phyloP scores from a whole-genome alignment of 1,140 invertebrate species.

The Zaprionus africanus region DNA sequence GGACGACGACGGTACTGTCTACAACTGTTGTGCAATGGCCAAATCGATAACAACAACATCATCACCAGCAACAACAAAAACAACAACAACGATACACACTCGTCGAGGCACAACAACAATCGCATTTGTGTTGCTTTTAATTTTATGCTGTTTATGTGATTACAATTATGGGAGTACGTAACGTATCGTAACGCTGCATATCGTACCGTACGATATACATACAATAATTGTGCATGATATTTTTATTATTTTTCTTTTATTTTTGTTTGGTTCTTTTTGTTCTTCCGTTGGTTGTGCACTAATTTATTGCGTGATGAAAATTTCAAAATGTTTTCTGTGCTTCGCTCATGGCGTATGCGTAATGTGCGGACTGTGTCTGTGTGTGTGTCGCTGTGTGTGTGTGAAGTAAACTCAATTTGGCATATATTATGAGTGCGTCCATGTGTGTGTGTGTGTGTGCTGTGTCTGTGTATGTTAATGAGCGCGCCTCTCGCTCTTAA shows the following conservation, averaged over 20 bases:
- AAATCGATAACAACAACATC: slow-evolving; percentile 57
- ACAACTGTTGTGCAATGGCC: slow-evolving; percentile 73
- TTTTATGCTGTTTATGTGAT: slow-evolving; percentile 77
- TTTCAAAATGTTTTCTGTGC: background rate
- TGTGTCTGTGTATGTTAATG: slow-evolving; percentile 29
- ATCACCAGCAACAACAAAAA: slow-evolving; percentile 25
- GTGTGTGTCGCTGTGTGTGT: slow-evolving; percentile 3
- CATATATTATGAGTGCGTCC: slow-evolving; percentile 14
- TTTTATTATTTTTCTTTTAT: slow-evolving; percentile 18
- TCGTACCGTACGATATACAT: slow-evolving; percentile 5
- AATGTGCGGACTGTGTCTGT: slow-evolving; percentile 10
- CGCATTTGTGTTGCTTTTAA: slow-evolving; percentile 68
- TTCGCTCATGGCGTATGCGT: slow-evolving; percentile 46
- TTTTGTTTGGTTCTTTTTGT: slow-evolving; percentile 22
- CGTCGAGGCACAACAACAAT: slow-evolving; percentile 66
- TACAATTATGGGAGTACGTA: slow-evolving; percentile 78
- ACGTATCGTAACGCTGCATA: slow-evolving; percentile 24
- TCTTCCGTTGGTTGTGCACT: slow-evolving; percentile 26
- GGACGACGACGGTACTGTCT: slow-evolving; percentile 35
- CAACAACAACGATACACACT: slow-evolving; percentile 54
- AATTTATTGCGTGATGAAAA: slow-evolving; percentile 29
- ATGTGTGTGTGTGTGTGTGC: slow-evolving; percentile 1
- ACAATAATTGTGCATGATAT: slow-evolving; percentile 9
- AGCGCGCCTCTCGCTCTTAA: slow-evolving; percentile 27
- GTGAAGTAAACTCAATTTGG: slow-evolving; percentile 26